Evolutionary conservation across 2,797 vertebrate species (phyloP), one percentile per base, ranked within the genome.

Genomic region (Potorous gilbertii): DNA sequence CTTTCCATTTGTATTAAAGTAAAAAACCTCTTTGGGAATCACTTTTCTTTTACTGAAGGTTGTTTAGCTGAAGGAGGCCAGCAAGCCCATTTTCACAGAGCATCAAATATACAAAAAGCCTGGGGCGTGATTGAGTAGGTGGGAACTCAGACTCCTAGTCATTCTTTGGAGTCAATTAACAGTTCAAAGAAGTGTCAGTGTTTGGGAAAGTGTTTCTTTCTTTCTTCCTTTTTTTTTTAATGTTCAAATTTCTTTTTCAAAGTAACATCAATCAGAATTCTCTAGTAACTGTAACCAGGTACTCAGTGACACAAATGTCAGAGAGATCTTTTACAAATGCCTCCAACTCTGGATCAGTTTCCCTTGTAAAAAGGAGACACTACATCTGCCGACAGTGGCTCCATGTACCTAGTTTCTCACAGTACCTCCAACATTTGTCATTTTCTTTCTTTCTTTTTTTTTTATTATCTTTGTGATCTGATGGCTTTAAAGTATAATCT

Each of bases 101-200:
- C 74, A 87, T 87, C 74, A 87, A 50, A 87, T 87, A 27, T 87
- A 87, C 74, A 87, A 87, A 87, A 46, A 87, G 74, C 74, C 74
- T 27, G 74, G 74, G 74, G 74, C 74, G 27, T 87, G 74, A 87
- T 27, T 46, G 74, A 87, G 74, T 46, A 87, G 40, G 74, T 87
- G 74, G 74, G 40, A 87, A 87, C 74, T 87, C 2, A 10, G 9
- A 40, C 74, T 46, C 40, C 8, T 46, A 10, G 40, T 24, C 74
- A 27, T 87, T 87, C 40, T 40, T 87, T 4, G 9, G 74, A 87
- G 74, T 87, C 74, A 87, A 87, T 87, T 50, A 87, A 46, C 40
- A 87, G 74, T 87, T 87, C 74, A 87, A 87, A 87, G 74, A 87
- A 46, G 40, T 81, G 74, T 81, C 18, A 46, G 74, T 27, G 74